A percentile compares a stretch with the other conserved stretches of the same genome.
phyloP scores from a whole-genome alignment of 1,140 invertebrate genomes.

The Elysia chlorotica region DNA sequence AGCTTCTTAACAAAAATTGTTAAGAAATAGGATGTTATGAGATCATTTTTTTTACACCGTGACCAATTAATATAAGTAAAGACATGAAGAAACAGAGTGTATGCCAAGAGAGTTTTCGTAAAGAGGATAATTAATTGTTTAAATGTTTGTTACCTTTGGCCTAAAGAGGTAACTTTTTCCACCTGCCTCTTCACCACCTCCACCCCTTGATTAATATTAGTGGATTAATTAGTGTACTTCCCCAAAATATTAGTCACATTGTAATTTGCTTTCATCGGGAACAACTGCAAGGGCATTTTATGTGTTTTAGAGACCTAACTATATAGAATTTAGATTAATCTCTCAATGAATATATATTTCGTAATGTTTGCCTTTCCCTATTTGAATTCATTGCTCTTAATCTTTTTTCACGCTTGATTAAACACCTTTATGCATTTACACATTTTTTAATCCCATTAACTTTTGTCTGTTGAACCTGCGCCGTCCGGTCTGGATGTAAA shows the following conservation, averaged over 20 bases:
- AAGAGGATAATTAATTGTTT: neutral
- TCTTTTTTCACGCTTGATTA: neutral
- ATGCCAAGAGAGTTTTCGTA: neutral
- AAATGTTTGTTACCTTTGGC: neutral
- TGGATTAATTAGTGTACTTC: neutral
- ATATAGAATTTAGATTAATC: neutral
- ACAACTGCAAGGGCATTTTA: no score
- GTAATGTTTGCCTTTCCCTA: neutral
- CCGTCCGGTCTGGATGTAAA: no score
- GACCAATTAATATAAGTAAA: no score
- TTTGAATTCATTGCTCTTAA: neutral
- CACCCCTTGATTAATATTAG: neutral
- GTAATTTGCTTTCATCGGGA: no score
- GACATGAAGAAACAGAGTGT: no score
- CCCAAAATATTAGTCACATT: neutral
- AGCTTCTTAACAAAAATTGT: no score
- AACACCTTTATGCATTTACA: neutral
- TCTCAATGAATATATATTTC: neutral
- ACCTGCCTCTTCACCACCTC: neutral
- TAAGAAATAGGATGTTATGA: no score
- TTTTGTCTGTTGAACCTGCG: no score
- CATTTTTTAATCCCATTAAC: no score
- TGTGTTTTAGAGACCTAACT: no score
- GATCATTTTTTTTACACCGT: no score
- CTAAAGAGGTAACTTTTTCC: neutral